These are phyloP conservation scores for Gortyna flavago DNA, from an alignment of 2,888 invertebrate genomes.

Conservation along the genomic window DNA sequence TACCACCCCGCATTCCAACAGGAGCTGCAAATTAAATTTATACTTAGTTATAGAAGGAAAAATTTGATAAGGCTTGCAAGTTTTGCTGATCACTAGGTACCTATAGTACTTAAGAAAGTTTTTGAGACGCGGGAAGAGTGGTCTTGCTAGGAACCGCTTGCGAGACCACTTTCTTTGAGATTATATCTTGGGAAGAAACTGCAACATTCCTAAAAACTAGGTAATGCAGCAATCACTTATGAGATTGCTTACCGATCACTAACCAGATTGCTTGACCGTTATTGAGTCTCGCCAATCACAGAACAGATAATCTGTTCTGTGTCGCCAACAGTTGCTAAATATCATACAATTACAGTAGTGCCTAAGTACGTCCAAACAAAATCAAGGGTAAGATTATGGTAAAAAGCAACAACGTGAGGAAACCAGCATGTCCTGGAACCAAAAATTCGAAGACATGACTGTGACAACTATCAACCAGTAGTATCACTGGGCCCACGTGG, in stretches of 20 bases:
- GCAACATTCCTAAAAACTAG: background rate
- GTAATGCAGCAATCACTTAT: background rate
- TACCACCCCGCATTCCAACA: constrained; percentile 93
- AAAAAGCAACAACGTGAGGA: background rate
- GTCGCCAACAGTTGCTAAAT: background rate
- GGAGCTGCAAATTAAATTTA: constrained; percentile 71
- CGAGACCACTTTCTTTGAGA: background rate
- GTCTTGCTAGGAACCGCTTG: background rate
- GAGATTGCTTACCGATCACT: background rate
- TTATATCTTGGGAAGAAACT: background rate
- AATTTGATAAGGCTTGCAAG: background rate
- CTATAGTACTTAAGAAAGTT: background rate
- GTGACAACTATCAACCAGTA: no score
- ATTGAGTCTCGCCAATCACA: background rate
- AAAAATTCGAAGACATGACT: background rate
- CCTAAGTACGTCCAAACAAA: background rate
- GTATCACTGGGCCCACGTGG: no score
- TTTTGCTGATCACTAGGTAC: background rate
- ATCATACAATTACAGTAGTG: background rate
- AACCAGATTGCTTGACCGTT: background rate
- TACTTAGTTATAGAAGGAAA: background rate
- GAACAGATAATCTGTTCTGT: no score
- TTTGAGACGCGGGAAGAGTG: background rate
- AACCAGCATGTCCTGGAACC: background rate
- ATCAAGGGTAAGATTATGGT: background rate